Conservation (phyloP, 2,888 invertebrate species). For the Bugulina stolonifera region DNA sequence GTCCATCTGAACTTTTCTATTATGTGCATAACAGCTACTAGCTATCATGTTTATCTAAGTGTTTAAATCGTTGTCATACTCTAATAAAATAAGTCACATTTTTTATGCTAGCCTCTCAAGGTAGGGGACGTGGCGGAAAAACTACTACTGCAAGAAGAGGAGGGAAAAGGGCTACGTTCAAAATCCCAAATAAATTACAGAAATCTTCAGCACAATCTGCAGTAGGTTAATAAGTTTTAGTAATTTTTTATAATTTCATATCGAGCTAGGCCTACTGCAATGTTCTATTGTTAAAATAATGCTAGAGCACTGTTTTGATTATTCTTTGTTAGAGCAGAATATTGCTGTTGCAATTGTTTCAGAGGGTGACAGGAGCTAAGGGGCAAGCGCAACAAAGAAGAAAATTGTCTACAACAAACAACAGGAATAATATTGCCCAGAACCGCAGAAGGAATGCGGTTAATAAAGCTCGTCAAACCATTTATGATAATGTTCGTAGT, state of each 20-base stretch:
- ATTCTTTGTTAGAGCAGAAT: too few species aligned
- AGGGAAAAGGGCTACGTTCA: not conserved
- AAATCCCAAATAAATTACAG: not conserved
- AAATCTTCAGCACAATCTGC: not conserved
- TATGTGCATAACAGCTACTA: too few species aligned
- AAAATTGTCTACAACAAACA: not conserved
- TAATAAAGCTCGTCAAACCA: not conserved
- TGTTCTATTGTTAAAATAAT: too few species aligned
- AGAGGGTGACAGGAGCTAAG: not conserved
- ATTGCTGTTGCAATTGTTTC: too few species aligned
- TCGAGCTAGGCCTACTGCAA: not conserved
- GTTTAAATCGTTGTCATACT: too few species aligned
- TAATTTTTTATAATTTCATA: not conserved
- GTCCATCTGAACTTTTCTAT: too few species aligned
- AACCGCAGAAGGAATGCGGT: not conserved
- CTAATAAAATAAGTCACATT: too few species aligned
- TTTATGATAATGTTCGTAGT: not conserved
- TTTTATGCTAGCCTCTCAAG: too few species aligned
- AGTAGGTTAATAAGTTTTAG: not conserved
- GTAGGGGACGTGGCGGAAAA: not conserved
- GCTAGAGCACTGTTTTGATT: not conserved
- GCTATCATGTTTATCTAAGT: too few species aligned
- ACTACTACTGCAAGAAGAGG: not conserved
- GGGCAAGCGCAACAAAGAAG: not conserved
- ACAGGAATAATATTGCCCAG: too few species aligned